Evolutionary conservation across 2,888 invertebrate species (phyloP), one percentile per base, ranked within the genome.

Genomic region (Chalcosyrphus nemorum): DNA sequence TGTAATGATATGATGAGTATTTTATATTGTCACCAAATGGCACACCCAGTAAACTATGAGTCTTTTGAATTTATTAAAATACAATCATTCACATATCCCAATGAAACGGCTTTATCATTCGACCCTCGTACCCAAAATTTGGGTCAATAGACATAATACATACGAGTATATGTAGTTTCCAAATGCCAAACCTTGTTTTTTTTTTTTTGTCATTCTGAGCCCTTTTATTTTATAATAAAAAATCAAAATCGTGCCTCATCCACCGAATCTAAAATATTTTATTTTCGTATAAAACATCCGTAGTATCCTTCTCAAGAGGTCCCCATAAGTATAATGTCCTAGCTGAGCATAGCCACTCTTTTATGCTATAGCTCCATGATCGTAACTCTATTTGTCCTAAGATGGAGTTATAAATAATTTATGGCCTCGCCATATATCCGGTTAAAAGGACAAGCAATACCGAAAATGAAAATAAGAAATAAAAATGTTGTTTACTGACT

Each of bases 371-470:
- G n/a, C 43, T n/a, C 13, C 15, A 45, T 24, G 29, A 45, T 70
- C 57, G 45, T 32, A 70, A 57, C 57, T 47, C 57, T 70, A 57
- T 70, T 70, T 54, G 70, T 43, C 57, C 45, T 19, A 32, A 19
- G 47, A 57, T 70, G 45, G 70, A 70, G 70, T 70, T 71, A 57
- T 71, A 71, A 71, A 71, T 71, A 35, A 59, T 59, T 71, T 59
- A 71, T 71, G 35, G 29, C 29, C 9, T 38, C 24, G 17, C 2
- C 3, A 47, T 59, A 71, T n/a, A 38, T 50, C 35, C 17, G 35
- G 68, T 54, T 56, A 43, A 56, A 43, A 43, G 59, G 71, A 59
- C 71, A 59, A 27, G 32, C 21, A n/a, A n/a, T 19, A 17, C 21
- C 24, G 27, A 27, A 27, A 68, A 43, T 66, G 29, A 19, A 41